phyloP scores from a whole-genome alignment of 2,888 invertebrate genomes.

The Polydesmus complanatus region DNA sequence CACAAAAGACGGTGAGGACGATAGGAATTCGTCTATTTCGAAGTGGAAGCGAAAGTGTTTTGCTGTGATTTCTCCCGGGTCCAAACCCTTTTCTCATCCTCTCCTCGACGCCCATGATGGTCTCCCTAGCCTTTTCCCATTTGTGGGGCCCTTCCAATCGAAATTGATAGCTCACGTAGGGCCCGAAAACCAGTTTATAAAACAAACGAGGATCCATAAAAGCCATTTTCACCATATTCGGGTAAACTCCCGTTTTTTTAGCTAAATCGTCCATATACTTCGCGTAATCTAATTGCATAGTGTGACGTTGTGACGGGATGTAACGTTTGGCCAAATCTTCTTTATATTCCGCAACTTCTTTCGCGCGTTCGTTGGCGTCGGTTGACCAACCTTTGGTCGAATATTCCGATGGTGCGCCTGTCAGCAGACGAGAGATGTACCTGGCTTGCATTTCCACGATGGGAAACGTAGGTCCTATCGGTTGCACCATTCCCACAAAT shows the following conservation, averaged over 20 bases:
- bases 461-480: conserved; percentile 15
- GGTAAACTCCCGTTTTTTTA: background rate
- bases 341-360: conserved; percentile 19
- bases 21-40: too few species aligned
- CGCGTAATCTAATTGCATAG: conserved; percentile 24
- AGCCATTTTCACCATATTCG: background rate
- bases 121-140: background rate
- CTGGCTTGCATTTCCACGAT: conserved; percentile 15
- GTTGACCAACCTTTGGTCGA: background rate
- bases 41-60: too few species aligned
- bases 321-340: conserved; percentile 22
- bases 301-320: conserved; percentile 25
- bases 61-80: too few species aligned
- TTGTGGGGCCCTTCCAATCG: background rate
- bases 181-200: background rate
- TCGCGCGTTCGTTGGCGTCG: background rate
- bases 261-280: background rate
- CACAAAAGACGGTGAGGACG: too few species aligned
- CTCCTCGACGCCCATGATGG: background rate
- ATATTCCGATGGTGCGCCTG: conserved; percentile 14
- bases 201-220: background rate
- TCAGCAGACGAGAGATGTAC: conserved; percentile 4
- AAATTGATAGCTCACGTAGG: background rate
- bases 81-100: background rate
- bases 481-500: conserved; percentile 16